Base-by-base conservation (phyloP, 1,140 invertebrate species). In the Phymorhynchus buccinoides region DNA sequence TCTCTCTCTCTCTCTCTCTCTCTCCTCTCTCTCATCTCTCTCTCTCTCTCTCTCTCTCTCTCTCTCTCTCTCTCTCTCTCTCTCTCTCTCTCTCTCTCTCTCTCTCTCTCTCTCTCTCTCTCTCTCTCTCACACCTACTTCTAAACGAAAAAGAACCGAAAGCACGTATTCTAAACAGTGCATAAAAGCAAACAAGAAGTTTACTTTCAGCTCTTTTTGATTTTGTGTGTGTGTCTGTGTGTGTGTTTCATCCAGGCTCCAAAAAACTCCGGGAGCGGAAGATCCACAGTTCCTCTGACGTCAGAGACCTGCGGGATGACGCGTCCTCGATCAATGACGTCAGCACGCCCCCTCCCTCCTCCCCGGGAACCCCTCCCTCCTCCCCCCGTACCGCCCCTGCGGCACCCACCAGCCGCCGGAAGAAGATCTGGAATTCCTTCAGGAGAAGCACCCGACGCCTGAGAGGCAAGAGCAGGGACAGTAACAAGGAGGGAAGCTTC, bases 381-480 rank as follows among this genome's bases (percentile, higher is more conserved):
- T 71, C 81, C 12, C 80, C 80, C 30, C 77, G 42, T n/a, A n/a
- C 35, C 12, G 39, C 9, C 3, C 1, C 81, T 4, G 79, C 42
- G n/a, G 62, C 81, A 4, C 81, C 81, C 48, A 83, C 81, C 37
- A 83, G 81, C 62, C 81, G 81, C 39, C 35, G 81, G n/a, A 83
- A 83, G 41, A 83, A 83, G 62, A 83, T 83, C 37, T 83, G 81
- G 81, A 83, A 83, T 66, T 83, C 81, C 14, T 83, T 83, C 41
- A 37, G 81, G 6, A 83, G 66, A 16, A 62, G 81, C 18, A 83
- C 81, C 35, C 81, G 81, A 16, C 56, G 81, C n/a, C 81, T 83
- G 62, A 83, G 81, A 41, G 81, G 81, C 62, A 83, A 83, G 66
- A 39, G 27, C 41, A 18, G 41, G 7, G 81, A 83, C 27, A 18